Conservation (phyloP, 1,140 invertebrate species). For the Drusus annulatus region DNA sequence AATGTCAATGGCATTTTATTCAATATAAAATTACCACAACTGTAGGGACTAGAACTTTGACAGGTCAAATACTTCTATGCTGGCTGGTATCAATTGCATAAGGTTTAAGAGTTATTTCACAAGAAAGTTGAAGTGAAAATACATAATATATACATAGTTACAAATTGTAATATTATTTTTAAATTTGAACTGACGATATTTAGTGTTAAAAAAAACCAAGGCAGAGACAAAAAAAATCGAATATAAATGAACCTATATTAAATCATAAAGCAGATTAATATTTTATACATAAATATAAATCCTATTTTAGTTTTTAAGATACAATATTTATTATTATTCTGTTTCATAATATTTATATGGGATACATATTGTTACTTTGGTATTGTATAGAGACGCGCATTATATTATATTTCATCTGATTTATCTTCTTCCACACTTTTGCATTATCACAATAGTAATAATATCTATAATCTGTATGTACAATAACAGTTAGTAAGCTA, state of each 20-base stretch:
- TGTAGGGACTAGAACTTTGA: conserved; percentile 25
- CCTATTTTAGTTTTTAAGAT: conserved; percentile 25
- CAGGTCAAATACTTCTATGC: background rate
- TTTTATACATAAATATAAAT: conserved; percentile 25
- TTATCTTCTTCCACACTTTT: conserved; percentile 18
- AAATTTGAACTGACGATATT: background rate
- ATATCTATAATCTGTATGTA: conserved; percentile 48
- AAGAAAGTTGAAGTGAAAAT: no score
- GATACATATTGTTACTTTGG: conserved; percentile 42
- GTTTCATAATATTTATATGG: background rate
- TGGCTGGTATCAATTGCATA: no score
- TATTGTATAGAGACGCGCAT: conserved; percentile 40
- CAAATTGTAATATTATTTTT: conserved; percentile 1
- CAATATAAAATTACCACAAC: conserved; percentile 30
- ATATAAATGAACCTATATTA: no score
- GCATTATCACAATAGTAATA: conserved; percentile 35
- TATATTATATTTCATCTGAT: conserved; percentile 22
- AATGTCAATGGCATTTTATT: conserved; percentile 19
- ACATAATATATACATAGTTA: no score
- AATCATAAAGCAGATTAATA: conserved; percentile 8
- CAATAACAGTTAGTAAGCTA: conserved; percentile 34
- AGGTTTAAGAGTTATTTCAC: no score
- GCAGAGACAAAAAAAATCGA: no score
- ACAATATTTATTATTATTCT: background rate
- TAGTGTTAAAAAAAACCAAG: conserved; percentile 1